Percentiles rank a stretch among this genome's conserved stretches.
Evolutionary conservation across 2,888 invertebrate genomes (phyloP).

Genomic region (Tenthredo mesomela): DNA sequence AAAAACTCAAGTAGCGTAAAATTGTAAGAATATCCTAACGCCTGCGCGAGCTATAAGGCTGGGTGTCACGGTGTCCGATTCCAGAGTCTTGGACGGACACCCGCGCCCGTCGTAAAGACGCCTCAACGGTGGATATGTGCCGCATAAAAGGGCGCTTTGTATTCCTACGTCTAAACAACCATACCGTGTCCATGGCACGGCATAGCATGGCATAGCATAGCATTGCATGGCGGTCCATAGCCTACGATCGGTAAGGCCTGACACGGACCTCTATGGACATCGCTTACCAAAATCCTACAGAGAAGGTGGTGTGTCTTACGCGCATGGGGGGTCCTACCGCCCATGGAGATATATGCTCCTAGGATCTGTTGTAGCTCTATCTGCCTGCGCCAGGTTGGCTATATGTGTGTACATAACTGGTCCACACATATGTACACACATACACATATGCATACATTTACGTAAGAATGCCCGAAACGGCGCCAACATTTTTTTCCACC

Average conservation of each 20-base stretch:
- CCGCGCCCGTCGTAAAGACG: constrained; percentile 57
- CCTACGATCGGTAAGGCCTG: constrained; percentile 50
- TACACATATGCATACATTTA: not conserved
- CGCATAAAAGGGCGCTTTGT: constrained; percentile 73
- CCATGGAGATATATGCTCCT: constrained; percentile 63
- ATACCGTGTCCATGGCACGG: constrained; percentile 58
- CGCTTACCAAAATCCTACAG: constrained; percentile 46
- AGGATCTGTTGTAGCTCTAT: constrained; percentile 55
- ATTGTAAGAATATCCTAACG: constrained; percentile 24
- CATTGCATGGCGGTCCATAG: constrained; percentile 70
- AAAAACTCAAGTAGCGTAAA: constrained; percentile 41
- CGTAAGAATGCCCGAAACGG: constrained; percentile 20
- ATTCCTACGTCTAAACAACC: constrained; percentile 66
- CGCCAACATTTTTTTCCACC: constrained; percentile 13
- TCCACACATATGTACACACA: not conserved
- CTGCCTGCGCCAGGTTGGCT: constrained; percentile 56
- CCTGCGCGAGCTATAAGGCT: constrained; percentile 10
- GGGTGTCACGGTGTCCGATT: constrained; percentile 73
- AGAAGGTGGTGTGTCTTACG: constrained; percentile 54
- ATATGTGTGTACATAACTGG: constrained; percentile 1
- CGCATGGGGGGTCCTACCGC: constrained; percentile 73
- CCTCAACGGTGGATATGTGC: constrained; percentile 55
- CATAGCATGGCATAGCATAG: constrained; percentile 57
- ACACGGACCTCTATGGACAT: constrained; percentile 47
- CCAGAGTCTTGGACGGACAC: constrained; percentile 59